Conservation (phyloP, 1,140 invertebrate species). For the Kradibia gibbosae region DNA sequence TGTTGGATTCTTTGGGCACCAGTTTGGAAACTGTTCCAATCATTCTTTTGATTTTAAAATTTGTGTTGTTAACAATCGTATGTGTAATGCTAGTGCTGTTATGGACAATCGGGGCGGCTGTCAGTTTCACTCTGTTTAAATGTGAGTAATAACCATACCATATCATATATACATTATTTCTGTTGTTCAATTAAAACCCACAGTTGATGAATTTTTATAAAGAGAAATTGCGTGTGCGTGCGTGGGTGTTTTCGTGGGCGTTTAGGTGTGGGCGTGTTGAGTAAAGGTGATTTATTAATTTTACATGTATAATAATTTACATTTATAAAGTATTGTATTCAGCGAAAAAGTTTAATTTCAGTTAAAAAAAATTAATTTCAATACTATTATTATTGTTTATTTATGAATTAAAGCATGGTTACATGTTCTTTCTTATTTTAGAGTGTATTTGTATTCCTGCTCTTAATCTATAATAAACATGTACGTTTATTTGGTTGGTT, state of each 20-base stretch:
- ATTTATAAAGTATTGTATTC: no score
- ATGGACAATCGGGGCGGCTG: slow-evolving; percentile 28
- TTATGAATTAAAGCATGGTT: slow-evolving; percentile 22
- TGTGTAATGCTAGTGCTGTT: neutral
- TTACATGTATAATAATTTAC: no score
- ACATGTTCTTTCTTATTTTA: neutral
- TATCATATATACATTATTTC: no score
- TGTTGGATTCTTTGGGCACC: no score
- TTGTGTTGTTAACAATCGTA: slow-evolving; percentile 21
- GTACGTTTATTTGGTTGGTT: neutral
- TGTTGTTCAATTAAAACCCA: no score
- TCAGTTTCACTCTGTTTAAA: slow-evolving; percentile 38
- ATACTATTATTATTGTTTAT: neutral
- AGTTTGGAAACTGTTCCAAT: neutral
- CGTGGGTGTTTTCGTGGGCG: no score
- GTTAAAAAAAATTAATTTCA: no score
- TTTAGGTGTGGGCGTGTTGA: no score
- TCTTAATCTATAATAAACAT: neutral
- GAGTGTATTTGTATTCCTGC: neutral
- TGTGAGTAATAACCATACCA: slow-evolving; percentile 43
- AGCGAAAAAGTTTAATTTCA: no score
- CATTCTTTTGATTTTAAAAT: slow-evolving; percentile 14
- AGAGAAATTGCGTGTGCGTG: no score
- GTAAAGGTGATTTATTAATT: no score
- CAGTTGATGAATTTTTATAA: no score